Evolutionary conservation across 2,797 vertebrate genomes (phyloP).

Genomic region (Mastacembelus armatus): DNA sequence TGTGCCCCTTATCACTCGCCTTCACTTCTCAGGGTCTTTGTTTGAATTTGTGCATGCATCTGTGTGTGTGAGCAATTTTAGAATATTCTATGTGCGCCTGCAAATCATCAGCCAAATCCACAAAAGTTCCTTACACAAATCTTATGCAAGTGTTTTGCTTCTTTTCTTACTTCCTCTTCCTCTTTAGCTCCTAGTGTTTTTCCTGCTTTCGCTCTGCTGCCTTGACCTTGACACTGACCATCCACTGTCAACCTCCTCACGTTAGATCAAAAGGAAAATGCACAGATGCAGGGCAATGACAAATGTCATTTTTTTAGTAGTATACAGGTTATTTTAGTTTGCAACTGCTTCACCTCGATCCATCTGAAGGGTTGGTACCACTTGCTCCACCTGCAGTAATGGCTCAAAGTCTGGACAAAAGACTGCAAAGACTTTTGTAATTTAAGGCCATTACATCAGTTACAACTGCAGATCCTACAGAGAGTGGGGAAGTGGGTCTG

Average conservation of each 20-base stretch:
- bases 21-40: slow-evolving; percentile 3
- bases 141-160: slow-evolving; percentile 26
- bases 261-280: slow-evolving; percentile 23
- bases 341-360: slow-evolving; percentile 6
- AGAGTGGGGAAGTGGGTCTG: slow-evolving; percentile 46
- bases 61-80: slow-evolving; percentile 7
- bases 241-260: not conserved
- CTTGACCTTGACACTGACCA: slow-evolving; percentile 27
- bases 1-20: slow-evolving; percentile 34
- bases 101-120: slow-evolving; percentile 35
- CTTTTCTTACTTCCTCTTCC: slow-evolving; percentile 25
- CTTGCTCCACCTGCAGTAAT: slow-evolving; percentile 33
- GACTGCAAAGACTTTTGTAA: slow-evolving; percentile 45
- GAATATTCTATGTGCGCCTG: slow-evolving; percentile 21
- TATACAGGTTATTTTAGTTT: not conserved
- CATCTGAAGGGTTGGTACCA: slow-evolving; percentile 42
- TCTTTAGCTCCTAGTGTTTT: slow-evolving; percentile 29
- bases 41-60: slow-evolving; percentile 10
- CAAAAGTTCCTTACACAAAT: slow-evolving; percentile 41
- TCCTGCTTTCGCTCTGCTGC: slow-evolving; percentile 17
- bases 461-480: slow-evolving; percentile 59
- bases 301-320: not conserved
- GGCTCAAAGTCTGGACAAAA: slow-evolving; percentile 57
- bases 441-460: slow-evolving; percentile 69
- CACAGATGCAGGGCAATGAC: not conserved